Conservation (phyloP, 2,113 vertebrate species). For the Eleginops maclovinus region DNA sequence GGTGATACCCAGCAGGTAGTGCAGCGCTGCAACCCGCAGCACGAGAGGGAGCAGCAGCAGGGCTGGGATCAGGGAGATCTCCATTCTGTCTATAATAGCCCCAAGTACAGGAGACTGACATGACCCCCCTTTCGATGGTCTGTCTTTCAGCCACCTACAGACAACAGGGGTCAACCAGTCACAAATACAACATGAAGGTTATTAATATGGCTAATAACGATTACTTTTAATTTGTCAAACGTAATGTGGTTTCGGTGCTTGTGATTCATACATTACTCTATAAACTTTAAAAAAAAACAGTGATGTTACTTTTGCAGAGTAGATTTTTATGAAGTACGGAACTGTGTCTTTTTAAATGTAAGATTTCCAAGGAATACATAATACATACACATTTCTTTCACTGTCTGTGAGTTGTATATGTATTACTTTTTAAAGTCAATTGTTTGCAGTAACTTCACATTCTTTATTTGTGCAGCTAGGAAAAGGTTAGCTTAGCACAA, state of each 20-base stretch:
- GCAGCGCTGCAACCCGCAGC: slow-evolving; percentile 90
- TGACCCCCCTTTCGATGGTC: slow-evolving; percentile 76
- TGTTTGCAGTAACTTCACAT: background rate
- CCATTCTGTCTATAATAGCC: slow-evolving; percentile 86
- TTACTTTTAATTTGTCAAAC: background rate
- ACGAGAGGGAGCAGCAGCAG: slow-evolving; percentile 90
- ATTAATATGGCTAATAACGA: background rate
- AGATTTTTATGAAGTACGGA: background rate
- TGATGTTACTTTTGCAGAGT: background rate
- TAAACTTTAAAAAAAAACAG: background rate
- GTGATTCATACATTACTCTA: background rate
- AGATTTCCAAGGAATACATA: too few relatives aligned
- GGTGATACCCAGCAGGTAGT: slow-evolving; percentile 88
- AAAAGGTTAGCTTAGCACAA: background rate
- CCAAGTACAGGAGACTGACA: slow-evolving; percentile 82
- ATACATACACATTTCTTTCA: too few relatives aligned
- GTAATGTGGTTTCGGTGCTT: background rate
- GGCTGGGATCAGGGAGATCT: slow-evolving; percentile 90
- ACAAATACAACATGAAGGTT: background rate
- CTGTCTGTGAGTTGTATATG: background rate
- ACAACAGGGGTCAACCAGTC: background rate
- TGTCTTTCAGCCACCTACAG: slow-evolving; percentile 89
- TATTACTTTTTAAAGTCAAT: background rate
- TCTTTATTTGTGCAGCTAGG: background rate
- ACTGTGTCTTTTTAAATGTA: background rate